Conservation (phyloP, 2,113 vertebrate genomes). For the Castor canadensis region DNA sequence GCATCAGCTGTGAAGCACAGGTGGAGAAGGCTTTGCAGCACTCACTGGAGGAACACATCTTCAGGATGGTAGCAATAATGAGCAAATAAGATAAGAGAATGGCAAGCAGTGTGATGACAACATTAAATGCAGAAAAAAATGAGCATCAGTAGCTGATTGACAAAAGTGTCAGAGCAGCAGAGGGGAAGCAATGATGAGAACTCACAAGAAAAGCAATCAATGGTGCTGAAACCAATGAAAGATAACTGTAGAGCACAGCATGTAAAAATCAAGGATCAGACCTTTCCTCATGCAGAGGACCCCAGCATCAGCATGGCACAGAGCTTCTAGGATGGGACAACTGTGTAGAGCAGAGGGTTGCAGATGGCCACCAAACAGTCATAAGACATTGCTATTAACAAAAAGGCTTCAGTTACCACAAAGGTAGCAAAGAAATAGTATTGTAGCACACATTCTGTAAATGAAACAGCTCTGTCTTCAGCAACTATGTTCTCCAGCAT, state of each 20-base stretch:
- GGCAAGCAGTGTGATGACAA: constrained; percentile 29
- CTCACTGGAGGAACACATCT: constrained; percentile 18
- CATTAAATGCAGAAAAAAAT: constrained; percentile 53
- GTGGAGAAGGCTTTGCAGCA: constrained; percentile 60
- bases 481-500: constrained; percentile 36
- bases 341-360: constrained; percentile 31
- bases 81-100: constrained; percentile 56
- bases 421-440: constrained; percentile 35
- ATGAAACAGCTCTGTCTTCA: constrained; percentile 61
- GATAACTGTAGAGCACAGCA: constrained; percentile 28
- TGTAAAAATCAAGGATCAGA: constrained; percentile 25
- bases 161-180: constrained; percentile 63
- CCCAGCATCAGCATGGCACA: neutral
- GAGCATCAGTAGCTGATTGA: constrained; percentile 55
- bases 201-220: constrained; percentile 75
- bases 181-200: constrained; percentile 58
- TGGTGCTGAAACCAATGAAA: constrained; percentile 51
- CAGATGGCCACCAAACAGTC: constrained; percentile 46
- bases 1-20: constrained; percentile 59
- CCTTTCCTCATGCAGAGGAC: neutral
- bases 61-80: constrained; percentile 57
- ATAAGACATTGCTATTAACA: constrained; percentile 7
- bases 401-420: constrained; percentile 16
- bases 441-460: constrained; percentile 48
- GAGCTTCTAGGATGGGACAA: constrained; percentile 22